Evolutionary conservation across 53 echinoderm and acorn worm species (phyloP).

Genomic region (Crossaster papposus): DNA sequence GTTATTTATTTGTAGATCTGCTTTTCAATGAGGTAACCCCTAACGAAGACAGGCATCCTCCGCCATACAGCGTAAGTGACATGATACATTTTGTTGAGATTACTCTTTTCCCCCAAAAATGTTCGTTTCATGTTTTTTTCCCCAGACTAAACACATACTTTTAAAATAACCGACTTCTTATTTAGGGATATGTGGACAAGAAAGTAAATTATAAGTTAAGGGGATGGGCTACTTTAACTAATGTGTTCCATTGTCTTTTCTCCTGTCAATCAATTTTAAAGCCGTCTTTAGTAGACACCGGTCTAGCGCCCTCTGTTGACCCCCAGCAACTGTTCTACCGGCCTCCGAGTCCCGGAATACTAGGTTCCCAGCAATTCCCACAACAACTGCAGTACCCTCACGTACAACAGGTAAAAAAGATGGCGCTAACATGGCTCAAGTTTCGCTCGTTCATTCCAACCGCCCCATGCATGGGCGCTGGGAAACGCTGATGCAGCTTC

Average conservation of each 20-base stretch:
- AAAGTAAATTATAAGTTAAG: too few relatives aligned
- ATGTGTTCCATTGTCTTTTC: neutral
- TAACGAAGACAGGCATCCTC: neutral
- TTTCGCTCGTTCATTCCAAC: too few relatives aligned
- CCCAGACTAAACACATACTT: too few relatives aligned
- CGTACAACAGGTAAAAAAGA: constrained; percentile 3
- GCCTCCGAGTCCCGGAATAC: neutral
- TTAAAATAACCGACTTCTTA: too few relatives aligned
- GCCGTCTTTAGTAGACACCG: neutral
- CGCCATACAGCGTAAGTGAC: neutral
- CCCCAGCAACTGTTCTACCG: neutral
- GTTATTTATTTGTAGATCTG: neutral
- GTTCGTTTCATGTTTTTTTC: too few relatives aligned
- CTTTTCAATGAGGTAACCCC: neutral
- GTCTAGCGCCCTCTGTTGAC: neutral
- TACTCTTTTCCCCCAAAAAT: too few relatives aligned
- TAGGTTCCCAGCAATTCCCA: neutral
- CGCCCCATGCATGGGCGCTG: too few relatives aligned
- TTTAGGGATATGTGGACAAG: too few relatives aligned
- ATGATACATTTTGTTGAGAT: neutral
- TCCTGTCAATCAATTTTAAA: neutral
- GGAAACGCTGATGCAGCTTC: too few relatives aligned
- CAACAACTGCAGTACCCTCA: neutral
- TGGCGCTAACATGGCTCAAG: too few relatives aligned
- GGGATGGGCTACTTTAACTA: too few relatives aligned